Evolutionary conservation across 2,113 vertebrate genomes (phyloP).

Genomic region (Eidolon helvum): DNA sequence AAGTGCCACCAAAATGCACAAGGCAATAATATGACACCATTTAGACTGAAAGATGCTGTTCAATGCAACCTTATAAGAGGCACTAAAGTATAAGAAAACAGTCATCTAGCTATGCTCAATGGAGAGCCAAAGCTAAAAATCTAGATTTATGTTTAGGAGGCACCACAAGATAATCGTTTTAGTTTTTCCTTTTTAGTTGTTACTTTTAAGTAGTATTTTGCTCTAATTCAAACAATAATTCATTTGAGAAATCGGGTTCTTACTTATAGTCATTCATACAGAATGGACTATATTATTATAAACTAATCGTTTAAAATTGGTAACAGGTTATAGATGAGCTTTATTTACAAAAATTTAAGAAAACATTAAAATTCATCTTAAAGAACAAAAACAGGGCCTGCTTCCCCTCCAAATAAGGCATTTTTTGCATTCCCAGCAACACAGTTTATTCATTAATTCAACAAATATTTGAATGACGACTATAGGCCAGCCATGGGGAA

Average conservation of each 20-base stretch:
- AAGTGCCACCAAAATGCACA: conserved; percentile 32
- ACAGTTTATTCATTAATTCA: neutral
- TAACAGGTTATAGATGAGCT: neutral
- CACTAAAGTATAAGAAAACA: neutral
- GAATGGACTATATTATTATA: neutral
- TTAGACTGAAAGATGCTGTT: neutral
- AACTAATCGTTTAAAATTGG: neutral
- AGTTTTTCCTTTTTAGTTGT: conserved; percentile 10
- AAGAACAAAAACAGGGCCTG: neutral
- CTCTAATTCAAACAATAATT: conserved; percentile 29
- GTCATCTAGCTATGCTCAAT: neutral
- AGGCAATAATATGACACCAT: neutral
- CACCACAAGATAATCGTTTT: neutral
- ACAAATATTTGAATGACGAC: neutral
- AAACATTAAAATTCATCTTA: neutral
- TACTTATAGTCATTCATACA: neutral
- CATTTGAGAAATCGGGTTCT: neutral
- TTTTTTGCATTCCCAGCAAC: neutral
- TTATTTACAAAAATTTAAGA: conserved; percentile 1
- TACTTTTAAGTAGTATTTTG: neutral
- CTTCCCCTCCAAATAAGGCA: neutral
- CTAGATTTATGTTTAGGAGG: neutral
- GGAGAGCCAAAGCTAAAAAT: neutral
- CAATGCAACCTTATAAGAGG: neutral
- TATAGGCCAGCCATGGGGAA: neutral